A percentile compares a stretch with the other conserved stretches of the same genome.
Evolutionary conservation across 1,140 invertebrate genomes (phyloP).

Genomic region (Gryllus bimaculatus): DNA sequence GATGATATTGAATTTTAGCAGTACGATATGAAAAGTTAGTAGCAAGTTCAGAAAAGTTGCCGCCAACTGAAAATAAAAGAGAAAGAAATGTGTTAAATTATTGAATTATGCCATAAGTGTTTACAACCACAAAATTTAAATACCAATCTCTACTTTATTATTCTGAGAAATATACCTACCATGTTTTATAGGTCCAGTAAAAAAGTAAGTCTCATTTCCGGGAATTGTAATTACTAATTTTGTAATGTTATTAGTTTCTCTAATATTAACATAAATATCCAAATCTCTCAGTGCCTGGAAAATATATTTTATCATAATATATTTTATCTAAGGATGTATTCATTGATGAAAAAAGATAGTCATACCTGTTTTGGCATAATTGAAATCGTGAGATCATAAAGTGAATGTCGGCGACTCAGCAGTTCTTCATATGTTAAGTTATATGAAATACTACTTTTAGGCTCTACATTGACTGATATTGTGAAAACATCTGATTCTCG

Average conservation of each 20-base stretch:
- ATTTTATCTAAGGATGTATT: background rate
- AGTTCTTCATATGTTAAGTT: slow-evolving; percentile 57
- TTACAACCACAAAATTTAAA: too few relatives aligned
- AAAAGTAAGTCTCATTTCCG: background rate
- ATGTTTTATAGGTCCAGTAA: background rate
- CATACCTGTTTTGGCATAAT: slow-evolving; percentile 44
- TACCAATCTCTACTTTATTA: too few relatives aligned
- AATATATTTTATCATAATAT: background rate
- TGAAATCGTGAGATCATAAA: slow-evolving; percentile 51
- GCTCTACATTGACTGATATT: slow-evolving; percentile 49
- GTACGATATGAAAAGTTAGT: too few relatives aligned
- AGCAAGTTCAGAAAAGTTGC: too few relatives aligned
- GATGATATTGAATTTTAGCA: background rate
- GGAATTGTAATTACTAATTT: background rate
- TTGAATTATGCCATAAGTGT: too few relatives aligned
- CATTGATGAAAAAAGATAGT: background rate
- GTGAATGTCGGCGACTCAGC: slow-evolving; percentile 41
- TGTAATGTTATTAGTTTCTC: background rate
- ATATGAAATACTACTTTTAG: slow-evolving; percentile 45
- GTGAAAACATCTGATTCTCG: slow-evolving; percentile 54
- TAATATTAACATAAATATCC: background rate
- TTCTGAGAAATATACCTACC: background rate
- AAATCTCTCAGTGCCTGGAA: background rate
- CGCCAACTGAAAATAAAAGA: too few relatives aligned
- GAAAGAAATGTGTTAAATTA: too few relatives aligned